These are phyloP conservation scores for Numida meleagris DNA, from an alignment of 2,113 vertebrate species.

Conservation along the genomic window DNA sequence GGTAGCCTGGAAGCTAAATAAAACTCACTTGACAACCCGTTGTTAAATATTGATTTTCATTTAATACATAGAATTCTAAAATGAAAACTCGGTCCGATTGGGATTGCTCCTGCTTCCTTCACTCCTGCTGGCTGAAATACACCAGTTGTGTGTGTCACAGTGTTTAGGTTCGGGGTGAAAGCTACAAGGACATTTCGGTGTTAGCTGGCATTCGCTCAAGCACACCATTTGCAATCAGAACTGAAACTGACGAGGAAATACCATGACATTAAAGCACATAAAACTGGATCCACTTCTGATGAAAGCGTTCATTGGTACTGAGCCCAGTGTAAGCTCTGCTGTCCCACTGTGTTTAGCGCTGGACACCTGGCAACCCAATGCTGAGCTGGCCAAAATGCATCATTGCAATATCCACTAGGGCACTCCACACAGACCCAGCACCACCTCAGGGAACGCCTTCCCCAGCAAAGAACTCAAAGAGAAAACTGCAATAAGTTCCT, in stretches of 20 bases:
- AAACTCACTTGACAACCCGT: neutral
- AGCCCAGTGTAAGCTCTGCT: fast-evolving
- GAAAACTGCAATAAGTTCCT: neutral
- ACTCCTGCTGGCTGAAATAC: neutral
- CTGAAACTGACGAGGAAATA: neutral
- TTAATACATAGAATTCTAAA: neutral
- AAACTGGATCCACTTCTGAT: neutral
- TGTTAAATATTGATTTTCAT: constrained; percentile 13
- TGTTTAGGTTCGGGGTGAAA: constrained; percentile 14
- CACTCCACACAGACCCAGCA: neutral
- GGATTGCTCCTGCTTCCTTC: neutral
- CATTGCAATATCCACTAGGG: fast-evolving
- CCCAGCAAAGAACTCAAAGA: fast-evolving
- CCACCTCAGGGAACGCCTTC: fast-evolving
- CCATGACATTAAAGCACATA: neutral
- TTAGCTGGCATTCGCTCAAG: neutral
- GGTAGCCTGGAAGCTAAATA: neutral
- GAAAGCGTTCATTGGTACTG: neutral
- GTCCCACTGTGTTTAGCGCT: neutral
- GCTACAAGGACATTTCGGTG: neutral
- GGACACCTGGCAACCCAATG: neutral
- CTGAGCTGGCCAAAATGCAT: neutral
- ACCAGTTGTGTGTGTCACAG: neutral
- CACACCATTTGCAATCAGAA: neutral
- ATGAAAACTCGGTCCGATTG: constrained; percentile 18